A percentile compares a stretch with the other conserved stretches of the same genome.
Evolutionary conservation across 2,888 invertebrate genomes (phyloP).

Genomic region (Steinernema scapterisci): DNA sequence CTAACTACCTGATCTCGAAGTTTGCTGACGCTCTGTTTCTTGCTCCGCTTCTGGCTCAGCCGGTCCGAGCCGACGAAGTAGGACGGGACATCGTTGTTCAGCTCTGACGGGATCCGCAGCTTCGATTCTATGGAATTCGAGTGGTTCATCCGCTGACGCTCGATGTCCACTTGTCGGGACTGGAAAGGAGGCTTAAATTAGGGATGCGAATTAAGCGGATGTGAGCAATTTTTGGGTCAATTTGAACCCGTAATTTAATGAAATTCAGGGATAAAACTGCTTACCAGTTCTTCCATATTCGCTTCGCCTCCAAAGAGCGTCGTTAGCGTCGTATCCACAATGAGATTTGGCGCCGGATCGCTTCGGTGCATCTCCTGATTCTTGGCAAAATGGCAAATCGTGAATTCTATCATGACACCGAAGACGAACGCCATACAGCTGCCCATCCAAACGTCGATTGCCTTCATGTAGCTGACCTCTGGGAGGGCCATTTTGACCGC

Average conservation of each 20-base stretch:
- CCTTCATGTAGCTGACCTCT: constrained; percentile 67
- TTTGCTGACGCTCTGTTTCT: constrained; percentile 32
- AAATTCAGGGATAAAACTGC: constrained; percentile 21
- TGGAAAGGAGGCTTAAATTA: neutral
- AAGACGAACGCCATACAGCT: constrained; percentile 67
- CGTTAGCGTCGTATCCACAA: constrained; percentile 64
- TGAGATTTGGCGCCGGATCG: constrained; percentile 52
- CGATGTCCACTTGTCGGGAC: neutral
- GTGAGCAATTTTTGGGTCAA: no score
- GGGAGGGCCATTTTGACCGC: constrained; percentile 65
- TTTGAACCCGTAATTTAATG: no score
- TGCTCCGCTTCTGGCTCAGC: constrained; percentile 30
- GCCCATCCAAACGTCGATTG: constrained; percentile 69
- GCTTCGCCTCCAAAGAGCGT: constrained; percentile 60
- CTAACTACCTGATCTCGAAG: constrained; percentile 30
- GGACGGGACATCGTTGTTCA: constrained; percentile 34
- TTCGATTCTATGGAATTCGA: constrained; percentile 23
- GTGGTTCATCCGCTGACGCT: constrained; percentile 21
- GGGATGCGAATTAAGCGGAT: neutral
- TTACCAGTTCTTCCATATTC: constrained; percentile 57
- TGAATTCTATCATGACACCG: constrained; percentile 67
- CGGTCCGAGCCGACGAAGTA: constrained; percentile 34
- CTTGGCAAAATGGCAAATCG: constrained; percentile 65
- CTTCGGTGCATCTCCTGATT: constrained; percentile 54
- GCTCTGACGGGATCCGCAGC: constrained; percentile 33